phyloP scores from a whole-genome alignment of 2,888 invertebrate species.

The Drosophila tanythrix region DNA sequence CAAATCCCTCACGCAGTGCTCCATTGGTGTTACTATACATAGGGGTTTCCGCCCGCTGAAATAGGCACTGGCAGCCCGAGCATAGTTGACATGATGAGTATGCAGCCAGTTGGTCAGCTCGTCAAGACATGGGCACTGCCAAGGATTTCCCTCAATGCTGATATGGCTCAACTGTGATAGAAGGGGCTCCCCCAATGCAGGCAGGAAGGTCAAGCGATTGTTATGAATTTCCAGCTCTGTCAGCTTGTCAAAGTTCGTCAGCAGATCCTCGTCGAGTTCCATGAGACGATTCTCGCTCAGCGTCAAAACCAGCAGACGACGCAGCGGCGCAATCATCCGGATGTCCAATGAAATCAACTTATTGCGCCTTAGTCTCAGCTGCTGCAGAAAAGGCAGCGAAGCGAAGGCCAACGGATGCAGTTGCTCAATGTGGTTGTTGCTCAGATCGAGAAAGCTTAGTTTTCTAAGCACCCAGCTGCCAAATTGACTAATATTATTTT shows the following conservation, averaged over 20 bases:
- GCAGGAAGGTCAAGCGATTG: conserved; percentile 82
- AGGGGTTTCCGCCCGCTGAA: conserved; percentile 78
- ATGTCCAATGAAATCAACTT: conserved; percentile 69
- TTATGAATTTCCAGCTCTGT: conserved; percentile 78
- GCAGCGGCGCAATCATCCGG: conserved; percentile 78
- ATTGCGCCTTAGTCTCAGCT: conserved; percentile 78
- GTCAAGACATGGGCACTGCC: conserved; percentile 83
- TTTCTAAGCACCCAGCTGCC: conserved; percentile 59
- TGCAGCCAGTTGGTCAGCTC: conserved; percentile 75
- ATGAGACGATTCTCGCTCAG: conserved; percentile 78
- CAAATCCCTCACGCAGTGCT: conserved; percentile 74
- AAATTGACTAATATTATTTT: conserved; percentile 71
- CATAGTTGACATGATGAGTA: conserved; percentile 62
- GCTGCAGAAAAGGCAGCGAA: conserved; percentile 72
- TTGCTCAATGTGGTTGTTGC: conserved; percentile 68
- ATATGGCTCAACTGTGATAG: conserved; percentile 66
- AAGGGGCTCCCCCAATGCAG: conserved; percentile 57
- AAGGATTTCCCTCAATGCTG: conserved; percentile 83
- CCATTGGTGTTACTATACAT: conserved; percentile 79
- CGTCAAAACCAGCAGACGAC: conserved; percentile 73
- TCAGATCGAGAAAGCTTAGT: conserved; percentile 68
- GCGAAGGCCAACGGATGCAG: conserved; percentile 74
- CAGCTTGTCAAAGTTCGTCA: conserved; percentile 60
- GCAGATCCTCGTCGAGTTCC: conserved; percentile 64
- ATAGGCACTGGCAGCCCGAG: conserved; percentile 67